Conservation (phyloP, 2,888 invertebrate species). For the Azorinus chamasolen region DNA sequence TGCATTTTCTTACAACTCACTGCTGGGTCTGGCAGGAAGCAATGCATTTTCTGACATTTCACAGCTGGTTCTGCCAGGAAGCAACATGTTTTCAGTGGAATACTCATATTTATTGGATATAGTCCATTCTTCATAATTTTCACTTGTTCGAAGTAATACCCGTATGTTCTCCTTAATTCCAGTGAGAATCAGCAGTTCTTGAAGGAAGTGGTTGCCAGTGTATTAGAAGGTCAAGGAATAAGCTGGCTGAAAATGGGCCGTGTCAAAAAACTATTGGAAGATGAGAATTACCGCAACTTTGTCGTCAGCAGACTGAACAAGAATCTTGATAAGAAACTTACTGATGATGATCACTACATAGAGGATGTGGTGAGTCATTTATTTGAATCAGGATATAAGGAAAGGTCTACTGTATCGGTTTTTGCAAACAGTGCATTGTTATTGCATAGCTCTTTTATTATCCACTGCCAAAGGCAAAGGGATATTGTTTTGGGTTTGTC, state of each 20-base stretch:
- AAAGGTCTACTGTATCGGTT: not conserved
- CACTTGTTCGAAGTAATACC: too few species aligned
- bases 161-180: constrained; percentile 40
- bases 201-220: constrained; percentile 95
- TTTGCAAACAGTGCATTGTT: too few species aligned
- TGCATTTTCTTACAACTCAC: too few species aligned
- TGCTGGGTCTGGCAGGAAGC: too few species aligned
- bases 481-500: too few species aligned
- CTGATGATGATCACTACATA: constrained; percentile 93
- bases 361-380: constrained; percentile 96
- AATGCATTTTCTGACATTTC: too few species aligned
- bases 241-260: constrained; percentile 98
- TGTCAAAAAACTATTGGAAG: constrained; percentile 98
- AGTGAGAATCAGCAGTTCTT: constrained; percentile 97
- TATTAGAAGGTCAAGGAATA: constrained; percentile 96
- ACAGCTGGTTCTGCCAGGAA: too few species aligned
- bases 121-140: too few species aligned
- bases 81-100: too few species aligned
- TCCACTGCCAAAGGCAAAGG: too few species aligned
- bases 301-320: constrained; percentile 97
- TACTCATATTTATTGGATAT: too few species aligned
- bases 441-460: too few species aligned
- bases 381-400: not conserved
- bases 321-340: constrained; percentile 95
- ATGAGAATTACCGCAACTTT: constrained; percentile 98